A percentile compares a stretch with the other conserved stretches of the same genome.
These are phyloP conservation scores for Macquaria australasica DNA, from an alignment of 2,113 vertebrate species.

Conservation along the genomic window DNA sequence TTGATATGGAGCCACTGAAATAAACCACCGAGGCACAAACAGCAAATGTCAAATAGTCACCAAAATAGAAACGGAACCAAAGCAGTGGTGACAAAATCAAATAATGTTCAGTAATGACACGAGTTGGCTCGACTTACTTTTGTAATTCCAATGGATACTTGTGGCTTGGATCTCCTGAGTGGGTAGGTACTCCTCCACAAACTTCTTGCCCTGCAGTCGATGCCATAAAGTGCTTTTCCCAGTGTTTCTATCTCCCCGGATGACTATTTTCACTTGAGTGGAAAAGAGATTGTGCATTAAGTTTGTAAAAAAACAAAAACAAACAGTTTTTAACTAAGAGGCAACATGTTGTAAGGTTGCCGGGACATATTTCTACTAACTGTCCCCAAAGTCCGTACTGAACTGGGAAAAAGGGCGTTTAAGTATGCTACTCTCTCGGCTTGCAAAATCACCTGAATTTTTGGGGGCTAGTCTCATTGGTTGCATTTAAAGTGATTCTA, in stretches of 20 bases:
- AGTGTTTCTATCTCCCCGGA: conserved; percentile 97
- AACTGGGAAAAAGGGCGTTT: too few species aligned
- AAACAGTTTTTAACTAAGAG: not conserved
- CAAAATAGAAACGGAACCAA: conserved; percentile 10
- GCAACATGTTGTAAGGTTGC: too few species aligned
- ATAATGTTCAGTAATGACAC: not conserved
- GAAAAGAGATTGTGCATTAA: not conserved
- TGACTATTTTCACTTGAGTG: conserved; percentile 96
- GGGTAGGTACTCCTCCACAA: conserved; percentile 97
- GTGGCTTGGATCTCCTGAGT: conserved; percentile 99
- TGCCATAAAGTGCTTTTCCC: conserved; percentile 98
- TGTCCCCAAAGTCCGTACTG: too few species aligned
- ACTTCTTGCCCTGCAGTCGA: conserved; percentile 95
- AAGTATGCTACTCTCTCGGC: too few species aligned
- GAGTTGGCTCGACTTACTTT: conserved; percentile 87
- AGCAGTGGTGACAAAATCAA: not conserved
- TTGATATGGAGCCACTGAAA: conserved; percentile 83
- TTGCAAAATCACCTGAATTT: too few species aligned
- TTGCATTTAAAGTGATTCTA: too few species aligned
- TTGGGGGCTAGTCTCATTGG: too few species aligned
- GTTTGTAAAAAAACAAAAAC: not conserved
- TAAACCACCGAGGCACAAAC: conserved; percentile 62
- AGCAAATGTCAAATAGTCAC: conserved; percentile 58
- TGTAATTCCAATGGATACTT: conserved; percentile 99
- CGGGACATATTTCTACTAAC: too few species aligned